phyloP scores from a whole-genome alignment of 1,140 invertebrate species.

The Semibalanus balanoides region DNA sequence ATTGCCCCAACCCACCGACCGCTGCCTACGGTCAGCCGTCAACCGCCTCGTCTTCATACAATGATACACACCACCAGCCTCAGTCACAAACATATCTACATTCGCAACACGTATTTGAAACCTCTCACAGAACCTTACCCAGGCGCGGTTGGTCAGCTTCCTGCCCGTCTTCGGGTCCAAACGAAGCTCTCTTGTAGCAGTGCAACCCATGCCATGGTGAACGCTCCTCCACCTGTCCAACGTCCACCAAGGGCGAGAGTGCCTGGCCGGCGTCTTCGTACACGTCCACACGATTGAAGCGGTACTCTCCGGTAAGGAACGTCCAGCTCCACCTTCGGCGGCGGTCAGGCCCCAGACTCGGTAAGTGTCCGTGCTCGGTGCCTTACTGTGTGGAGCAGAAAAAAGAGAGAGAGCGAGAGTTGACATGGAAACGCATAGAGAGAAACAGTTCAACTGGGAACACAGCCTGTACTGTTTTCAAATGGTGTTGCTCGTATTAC shows the following conservation, averaged over 20 bases:
- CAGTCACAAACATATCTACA: too few relatives aligned
- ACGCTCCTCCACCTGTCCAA: conserved; percentile 35
- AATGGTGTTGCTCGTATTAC: too few relatives aligned
- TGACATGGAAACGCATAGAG: too few relatives aligned
- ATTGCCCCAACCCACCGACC: too few relatives aligned
- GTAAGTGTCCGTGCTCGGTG: conserved; percentile 29
- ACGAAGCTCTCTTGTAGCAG: conserved; percentile 27
- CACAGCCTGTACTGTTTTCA: too few relatives aligned
- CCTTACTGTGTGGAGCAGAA: neutral
- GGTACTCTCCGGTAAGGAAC: conserved; percentile 48
- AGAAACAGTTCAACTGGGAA: too few relatives aligned
- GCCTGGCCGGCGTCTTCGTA: conserved; percentile 31
- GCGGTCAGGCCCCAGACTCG: conserved; percentile 44
- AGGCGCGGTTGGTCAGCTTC: conserved; percentile 27
- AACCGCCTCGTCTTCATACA: too few relatives aligned
- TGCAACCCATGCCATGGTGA: conserved; percentile 33
- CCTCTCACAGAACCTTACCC: too few relatives aligned
- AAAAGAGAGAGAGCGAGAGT: too few relatives aligned
- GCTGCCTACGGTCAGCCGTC: too few relatives aligned
- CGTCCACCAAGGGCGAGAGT: conserved; percentile 26
- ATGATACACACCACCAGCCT: too few relatives aligned
- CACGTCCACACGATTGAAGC: conserved; percentile 29
- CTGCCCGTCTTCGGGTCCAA: conserved; percentile 27
- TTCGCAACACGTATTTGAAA: too few relatives aligned
- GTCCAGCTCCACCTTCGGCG: conserved; percentile 56